These are phyloP conservation scores for Saguinus oedipus DNA, from an alignment of 2,797 vertebrate genomes.

Conservation along the genomic window DNA sequence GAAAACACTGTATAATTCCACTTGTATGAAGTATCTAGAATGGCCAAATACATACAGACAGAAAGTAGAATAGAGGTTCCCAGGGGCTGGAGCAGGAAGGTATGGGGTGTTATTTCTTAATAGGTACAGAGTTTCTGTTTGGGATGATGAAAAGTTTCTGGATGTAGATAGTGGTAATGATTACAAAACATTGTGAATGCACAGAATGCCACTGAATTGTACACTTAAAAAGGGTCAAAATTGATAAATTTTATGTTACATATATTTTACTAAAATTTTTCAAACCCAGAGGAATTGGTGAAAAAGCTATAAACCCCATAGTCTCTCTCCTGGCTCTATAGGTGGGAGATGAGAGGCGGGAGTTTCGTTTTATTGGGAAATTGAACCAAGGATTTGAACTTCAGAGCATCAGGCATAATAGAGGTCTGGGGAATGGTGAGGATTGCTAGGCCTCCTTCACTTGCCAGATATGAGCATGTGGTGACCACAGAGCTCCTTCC, in stretches of 20 bases:
- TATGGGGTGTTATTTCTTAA: not conserved
- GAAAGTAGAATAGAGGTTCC: not conserved
- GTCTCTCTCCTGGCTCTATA: not conserved
- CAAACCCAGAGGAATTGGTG: not conserved
- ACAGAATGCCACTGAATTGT: not conserved
- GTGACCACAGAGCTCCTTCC: not conserved
- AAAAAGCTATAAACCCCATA: not conserved
- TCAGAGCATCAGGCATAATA: not conserved
- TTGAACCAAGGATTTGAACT: not conserved
- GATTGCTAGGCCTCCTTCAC: not conserved
- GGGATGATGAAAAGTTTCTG: not conserved
- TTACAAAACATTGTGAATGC: not conserved
- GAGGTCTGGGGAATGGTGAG: not conserved
- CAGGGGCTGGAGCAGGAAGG: not conserved
- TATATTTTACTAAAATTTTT: not conserved
- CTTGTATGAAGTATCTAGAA: not conserved
- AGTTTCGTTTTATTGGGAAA: not conserved
- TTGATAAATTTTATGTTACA: not conserved
- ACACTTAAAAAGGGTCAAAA: not conserved
- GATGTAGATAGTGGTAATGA: not conserved
- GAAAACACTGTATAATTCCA: not conserved
- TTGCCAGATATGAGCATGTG: not conserved
- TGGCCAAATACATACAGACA: not conserved
- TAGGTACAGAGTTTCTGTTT: not conserved
- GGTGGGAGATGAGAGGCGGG: not conserved